Conservation (phyloP, 2,113 vertebrate species). For the Chlamydotis undulata region DNA sequence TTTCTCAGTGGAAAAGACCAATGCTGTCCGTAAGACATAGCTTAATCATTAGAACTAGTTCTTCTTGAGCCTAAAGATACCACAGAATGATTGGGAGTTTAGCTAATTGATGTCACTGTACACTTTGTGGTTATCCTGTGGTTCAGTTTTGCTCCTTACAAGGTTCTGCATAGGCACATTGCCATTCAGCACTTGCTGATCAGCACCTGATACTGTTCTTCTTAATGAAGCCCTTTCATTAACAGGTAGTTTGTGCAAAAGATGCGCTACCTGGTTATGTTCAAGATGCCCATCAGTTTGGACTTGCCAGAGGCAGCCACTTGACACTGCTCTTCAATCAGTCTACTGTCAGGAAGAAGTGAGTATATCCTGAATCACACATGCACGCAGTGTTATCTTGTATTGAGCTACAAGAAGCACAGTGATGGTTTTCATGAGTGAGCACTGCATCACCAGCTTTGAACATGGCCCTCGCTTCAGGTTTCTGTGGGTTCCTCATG, state of each 20-base stretch:
- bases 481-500: neutral
- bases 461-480: neutral
- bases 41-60: neutral
- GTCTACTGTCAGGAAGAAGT: slow-evolving; percentile 83
- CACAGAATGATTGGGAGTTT: neutral
- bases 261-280: slow-evolving; percentile 66
- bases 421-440: neutral
- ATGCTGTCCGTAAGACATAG: neutral
- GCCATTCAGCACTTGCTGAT: neutral
- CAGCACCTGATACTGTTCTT: neutral
- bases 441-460: neutral
- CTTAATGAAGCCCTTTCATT: slow-evolving; percentile 6
- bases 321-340: slow-evolving; percentile 84
- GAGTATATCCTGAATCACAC: neutral
- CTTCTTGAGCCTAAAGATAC: neutral
- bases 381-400: neutral
- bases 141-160: neutral
- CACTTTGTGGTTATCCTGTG: neutral
- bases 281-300: slow-evolving; percentile 83
- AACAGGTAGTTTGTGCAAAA: slow-evolving; percentile 75
- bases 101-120: neutral
- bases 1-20: neutral
- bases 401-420: neutral
- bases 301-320: slow-evolving; percentile 85
- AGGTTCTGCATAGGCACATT: neutral